Evolutionary conservation across 2,797 vertebrate species (phyloP), one percentile per base, ranked within the genome.

Genomic region (Pipistrellus nathusii): DNA sequence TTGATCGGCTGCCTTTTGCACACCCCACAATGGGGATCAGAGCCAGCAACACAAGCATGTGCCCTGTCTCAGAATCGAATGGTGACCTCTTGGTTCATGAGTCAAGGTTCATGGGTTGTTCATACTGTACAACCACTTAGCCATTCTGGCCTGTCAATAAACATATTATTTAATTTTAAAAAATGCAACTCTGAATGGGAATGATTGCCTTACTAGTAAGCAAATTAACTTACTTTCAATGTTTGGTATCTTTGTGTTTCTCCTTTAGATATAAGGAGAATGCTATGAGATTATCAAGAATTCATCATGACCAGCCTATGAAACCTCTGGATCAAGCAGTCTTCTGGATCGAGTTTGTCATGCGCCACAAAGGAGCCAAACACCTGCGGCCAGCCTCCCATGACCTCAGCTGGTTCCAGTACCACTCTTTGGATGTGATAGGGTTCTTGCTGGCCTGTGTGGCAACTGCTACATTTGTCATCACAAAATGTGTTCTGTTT

Each of bases 261-360:
- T 32, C 35, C 71, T 69, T 73, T 23, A 99, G 99, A 48, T 99
- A 99, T 90, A 99, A 99, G 94, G 98, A 98, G 81, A 99, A 98
- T 3, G 97, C 86, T n/a, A 86, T 98, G 97, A 72, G 51, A 41
- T 85, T 99, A 88, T 99, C 98, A 53, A 96, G 92, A 4, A 99
- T 99, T 82, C 98, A 99, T 72, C 99, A 98, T 0, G 98, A 99
- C 90, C 98, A 99, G 94, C 99, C 98, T 2, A 18, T 98, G 3
- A 98, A 90, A 73, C 98, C 99, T 5, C 97, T 95, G n/a, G 98
- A 99, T 27, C 97, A 98, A 85, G 98, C 99, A 0, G 97, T 99
- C 71, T 99, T 99, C 98, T 99, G 99, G 99, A 97, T 99, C 0
- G 98, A 99, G 97, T 98, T 96, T 92, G 98, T 98, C 27, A 99